Percentiles rank a stretch among this genome's conserved stretches.
These are phyloP conservation scores for Drosophila murphyi DNA, from an alignment of 1,140 invertebrate genomes.

Conservation along the genomic window DNA sequence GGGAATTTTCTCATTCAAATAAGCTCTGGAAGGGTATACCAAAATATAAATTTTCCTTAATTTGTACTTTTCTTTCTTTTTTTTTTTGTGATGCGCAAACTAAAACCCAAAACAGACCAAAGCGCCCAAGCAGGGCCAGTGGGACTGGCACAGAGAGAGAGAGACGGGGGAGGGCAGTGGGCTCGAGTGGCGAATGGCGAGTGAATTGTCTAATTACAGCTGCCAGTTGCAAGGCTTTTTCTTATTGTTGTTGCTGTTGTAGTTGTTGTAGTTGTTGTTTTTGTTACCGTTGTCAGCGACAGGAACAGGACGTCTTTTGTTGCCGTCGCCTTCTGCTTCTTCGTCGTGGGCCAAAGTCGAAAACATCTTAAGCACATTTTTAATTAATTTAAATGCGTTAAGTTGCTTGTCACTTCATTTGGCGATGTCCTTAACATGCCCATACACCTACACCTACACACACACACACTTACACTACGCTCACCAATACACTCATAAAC, in stretches of 20 bases:
- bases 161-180: background rate
- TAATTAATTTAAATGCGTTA: constrained; percentile 83
- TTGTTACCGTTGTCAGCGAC: constrained; percentile 49
- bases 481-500: background rate
- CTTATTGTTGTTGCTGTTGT: constrained; percentile 25
- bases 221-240: constrained; percentile 66
- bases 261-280: constrained; percentile 30
- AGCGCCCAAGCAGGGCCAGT: constrained; percentile 7
- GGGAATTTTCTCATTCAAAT: too few species aligned
- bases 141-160: background rate
- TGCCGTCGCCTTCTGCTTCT: constrained; percentile 42
- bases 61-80: background rate
- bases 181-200: constrained; percentile 47
- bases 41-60: background rate
- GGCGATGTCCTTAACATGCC: constrained; percentile 63
- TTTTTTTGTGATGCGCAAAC: constrained; percentile 55
- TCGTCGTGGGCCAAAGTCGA: constrained; percentile 51
- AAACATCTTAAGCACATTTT: constrained; percentile 83
- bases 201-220: constrained; percentile 83
- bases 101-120: constrained; percentile 63
- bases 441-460: constrained; percentile 16
- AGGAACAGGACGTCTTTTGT: constrained; percentile 62
- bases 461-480: background rate
- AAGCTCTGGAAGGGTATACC: background rate
- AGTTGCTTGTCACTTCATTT: constrained; percentile 82